phyloP scores from a whole-genome alignment of 2,113 vertebrate genomes.

The Petaurus breviceps region DNA sequence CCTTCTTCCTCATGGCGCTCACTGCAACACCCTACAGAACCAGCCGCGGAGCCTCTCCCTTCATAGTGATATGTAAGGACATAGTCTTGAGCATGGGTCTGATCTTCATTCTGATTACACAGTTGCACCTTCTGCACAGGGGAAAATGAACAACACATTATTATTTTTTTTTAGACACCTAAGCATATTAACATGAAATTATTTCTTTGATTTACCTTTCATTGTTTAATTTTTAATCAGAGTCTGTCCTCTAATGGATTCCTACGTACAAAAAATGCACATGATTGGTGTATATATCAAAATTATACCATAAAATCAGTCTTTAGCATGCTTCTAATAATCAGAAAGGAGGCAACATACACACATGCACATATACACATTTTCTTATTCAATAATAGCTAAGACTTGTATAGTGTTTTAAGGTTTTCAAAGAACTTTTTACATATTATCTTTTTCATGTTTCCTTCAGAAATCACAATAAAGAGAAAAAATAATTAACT shows the following conservation, averaged over 20 bases:
- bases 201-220: constrained; percentile 89
- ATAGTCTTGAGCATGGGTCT: constrained; percentile 88
- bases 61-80: constrained; percentile 89
- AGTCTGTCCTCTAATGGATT: constrained; percentile 90
- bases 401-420: not conserved
- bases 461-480: not conserved
- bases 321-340: constrained; percentile 77
- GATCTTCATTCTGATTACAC: constrained; percentile 83
- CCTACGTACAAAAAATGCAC: constrained; percentile 89
- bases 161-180: constrained; percentile 84
- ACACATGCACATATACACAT: not conserved
- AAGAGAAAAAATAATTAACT: not conserved
- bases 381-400: constrained; percentile 2
- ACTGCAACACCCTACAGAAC: constrained; percentile 94
- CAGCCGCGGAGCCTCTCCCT: constrained; percentile 89
- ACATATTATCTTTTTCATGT: not conserved
- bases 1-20: constrained; percentile 85
- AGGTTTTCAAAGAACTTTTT: not conserved
- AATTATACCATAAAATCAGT: constrained; percentile 79
- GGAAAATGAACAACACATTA: constrained; percentile 61
- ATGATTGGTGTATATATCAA: constrained; percentile 86
- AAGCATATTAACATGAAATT: constrained; percentile 82
- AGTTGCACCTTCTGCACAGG: constrained; percentile 84
- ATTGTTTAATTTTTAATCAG: constrained; percentile 90
- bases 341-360: constrained; percentile 54